phyloP scores from a whole-genome alignment of 2,113 vertebrate genomes.

The Hippopotamus amphibius region DNA sequence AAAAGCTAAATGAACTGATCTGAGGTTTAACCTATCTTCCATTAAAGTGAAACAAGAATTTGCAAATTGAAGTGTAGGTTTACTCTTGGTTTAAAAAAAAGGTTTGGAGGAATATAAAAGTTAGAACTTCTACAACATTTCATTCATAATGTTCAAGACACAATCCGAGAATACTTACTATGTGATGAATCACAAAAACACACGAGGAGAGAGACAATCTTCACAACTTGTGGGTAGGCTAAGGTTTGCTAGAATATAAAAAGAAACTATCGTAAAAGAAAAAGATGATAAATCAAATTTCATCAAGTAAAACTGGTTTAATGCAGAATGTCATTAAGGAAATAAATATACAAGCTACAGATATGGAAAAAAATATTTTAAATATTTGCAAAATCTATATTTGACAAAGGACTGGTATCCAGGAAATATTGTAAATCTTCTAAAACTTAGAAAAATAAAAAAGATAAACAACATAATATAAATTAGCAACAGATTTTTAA shows the following conservation, averaged over 20 bases:
- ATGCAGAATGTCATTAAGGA: not conserved
- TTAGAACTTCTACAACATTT: not conserved
- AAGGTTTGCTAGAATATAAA: not conserved
- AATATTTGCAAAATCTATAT: not conserved
- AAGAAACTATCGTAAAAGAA: not conserved
- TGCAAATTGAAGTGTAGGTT: not conserved
- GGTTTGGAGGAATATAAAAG: not conserved
- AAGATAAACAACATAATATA: not conserved
- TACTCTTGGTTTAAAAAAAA: not conserved
- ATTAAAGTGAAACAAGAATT: not conserved
- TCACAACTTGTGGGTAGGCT: not conserved
- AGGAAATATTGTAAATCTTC: not conserved
- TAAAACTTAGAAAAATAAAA: not conserved
- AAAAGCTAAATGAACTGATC: not conserved
- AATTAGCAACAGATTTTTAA: not conserved
- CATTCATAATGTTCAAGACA: not conserved
- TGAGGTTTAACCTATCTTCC: not conserved
- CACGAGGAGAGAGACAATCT: not conserved
- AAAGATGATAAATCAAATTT: not conserved
- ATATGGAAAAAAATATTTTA: not conserved
- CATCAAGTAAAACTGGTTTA: not conserved
- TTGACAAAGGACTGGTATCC: not conserved
- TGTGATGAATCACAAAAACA: not conserved
- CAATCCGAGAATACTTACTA: not conserved
- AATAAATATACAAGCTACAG: not conserved